A percentile compares a stretch with the other conserved stretches of the same genome.
Conservation (phyloP, 2,113 vertebrate species). For the Pseudorectes ferrugineus region DNA sequence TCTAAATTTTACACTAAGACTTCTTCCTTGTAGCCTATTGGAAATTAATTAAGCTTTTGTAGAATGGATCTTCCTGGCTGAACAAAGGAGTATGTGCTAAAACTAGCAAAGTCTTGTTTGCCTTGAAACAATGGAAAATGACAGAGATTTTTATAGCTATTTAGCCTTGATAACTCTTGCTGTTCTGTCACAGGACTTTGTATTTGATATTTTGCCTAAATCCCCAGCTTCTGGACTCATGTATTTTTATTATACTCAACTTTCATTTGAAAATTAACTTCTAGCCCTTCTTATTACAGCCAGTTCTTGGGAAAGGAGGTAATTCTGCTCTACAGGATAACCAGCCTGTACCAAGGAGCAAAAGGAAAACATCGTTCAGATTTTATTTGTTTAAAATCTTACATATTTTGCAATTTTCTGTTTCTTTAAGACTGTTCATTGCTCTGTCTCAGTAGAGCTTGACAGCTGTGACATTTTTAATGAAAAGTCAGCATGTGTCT, state of each 20-base stretch:
- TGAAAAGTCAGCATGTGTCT: conserved; percentile 16
- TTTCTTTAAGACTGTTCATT: background rate
- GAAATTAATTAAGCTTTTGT: background rate
- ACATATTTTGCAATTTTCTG: background rate
- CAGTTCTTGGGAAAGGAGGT: background rate
- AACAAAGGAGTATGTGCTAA: background rate
- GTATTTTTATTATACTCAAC: background rate
- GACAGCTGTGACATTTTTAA: conserved; percentile 27
- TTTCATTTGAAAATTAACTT: background rate
- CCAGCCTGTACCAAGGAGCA: background rate
- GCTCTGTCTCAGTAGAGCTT: background rate
- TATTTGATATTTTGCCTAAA: background rate
- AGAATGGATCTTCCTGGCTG: background rate
- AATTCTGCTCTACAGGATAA: background rate
- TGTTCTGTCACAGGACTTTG: background rate
- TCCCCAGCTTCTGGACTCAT: background rate
- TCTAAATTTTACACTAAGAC: background rate
- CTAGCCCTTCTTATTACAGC: background rate
- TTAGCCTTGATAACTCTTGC: background rate
- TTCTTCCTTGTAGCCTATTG: background rate
- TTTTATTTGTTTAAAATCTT: background rate
- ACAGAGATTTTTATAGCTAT: background rate
- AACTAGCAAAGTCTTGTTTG: background rate
- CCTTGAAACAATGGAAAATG: background rate
- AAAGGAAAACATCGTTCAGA: background rate